Evolutionary conservation across 2,888 invertebrate genomes (phyloP).

Genomic region (Epinotia demarniana): DNA sequence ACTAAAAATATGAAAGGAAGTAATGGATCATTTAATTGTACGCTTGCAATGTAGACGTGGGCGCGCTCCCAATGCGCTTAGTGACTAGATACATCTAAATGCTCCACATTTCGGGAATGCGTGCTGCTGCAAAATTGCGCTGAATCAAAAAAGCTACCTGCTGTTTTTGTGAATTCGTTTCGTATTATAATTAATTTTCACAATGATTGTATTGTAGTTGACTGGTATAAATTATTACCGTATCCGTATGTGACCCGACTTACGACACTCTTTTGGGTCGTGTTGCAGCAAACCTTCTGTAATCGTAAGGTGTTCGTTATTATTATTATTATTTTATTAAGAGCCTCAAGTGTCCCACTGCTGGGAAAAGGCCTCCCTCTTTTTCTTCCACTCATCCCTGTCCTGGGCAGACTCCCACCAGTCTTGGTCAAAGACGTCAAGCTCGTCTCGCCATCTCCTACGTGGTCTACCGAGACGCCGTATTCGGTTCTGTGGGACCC

Average conservation of each 20-base stretch:
- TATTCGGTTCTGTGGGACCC: too few relatives aligned
- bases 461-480: too few relatives aligned
- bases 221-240: background rate
- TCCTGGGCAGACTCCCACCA: too few relatives aligned
- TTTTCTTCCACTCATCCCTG: too few relatives aligned
- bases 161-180: slow-evolving; percentile 47
- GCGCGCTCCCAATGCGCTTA: slow-evolving; percentile 61
- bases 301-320: too few relatives aligned
- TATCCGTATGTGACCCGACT: background rate
- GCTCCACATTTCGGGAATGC: slow-evolving; percentile 59
- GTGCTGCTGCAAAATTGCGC: slow-evolving; percentile 52
- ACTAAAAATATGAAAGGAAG: slow-evolving; percentile 33
- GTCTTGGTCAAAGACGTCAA: too few relatives aligned
- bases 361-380: too few relatives aligned
- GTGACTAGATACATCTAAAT: slow-evolving; percentile 69
- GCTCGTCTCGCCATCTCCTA: too few relatives aligned
- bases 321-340: too few relatives aligned
- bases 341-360: too few relatives aligned
- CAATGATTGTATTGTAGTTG: background rate
- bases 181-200: background rate
- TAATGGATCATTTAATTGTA: slow-evolving; percentile 38
- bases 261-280: too few relatives aligned
- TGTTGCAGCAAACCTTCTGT: too few relatives aligned
- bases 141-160: slow-evolving; percentile 59
- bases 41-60: slow-evolving; percentile 61